Conservation (phyloP, 1,140 invertebrate genomes). For the Panulirus ornatus region DNA sequence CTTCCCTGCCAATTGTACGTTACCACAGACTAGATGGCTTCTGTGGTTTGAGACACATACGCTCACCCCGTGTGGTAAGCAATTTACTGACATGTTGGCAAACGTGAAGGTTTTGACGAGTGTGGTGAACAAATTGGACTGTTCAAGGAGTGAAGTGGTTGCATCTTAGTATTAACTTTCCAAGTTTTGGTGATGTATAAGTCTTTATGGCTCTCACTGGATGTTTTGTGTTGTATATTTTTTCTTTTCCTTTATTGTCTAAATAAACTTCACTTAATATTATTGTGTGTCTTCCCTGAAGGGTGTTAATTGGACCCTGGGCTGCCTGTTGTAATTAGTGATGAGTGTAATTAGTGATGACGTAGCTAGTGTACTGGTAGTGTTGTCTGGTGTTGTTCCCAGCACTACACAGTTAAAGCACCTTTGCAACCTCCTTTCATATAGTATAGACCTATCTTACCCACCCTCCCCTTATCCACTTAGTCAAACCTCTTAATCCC, state of each 20-base stretch:
- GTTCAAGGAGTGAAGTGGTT: not conserved
- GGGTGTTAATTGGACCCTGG: constrained; percentile 36
- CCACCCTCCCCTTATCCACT: not conserved
- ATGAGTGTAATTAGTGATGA: not conserved
- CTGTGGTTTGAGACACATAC: too few species aligned
- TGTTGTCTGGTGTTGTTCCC: not conserved
- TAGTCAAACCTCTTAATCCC: not conserved
- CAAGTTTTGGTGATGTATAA: not conserved
- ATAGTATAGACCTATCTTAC: not conserved
- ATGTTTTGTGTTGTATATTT: not conserved
- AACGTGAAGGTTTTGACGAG: too few species aligned
- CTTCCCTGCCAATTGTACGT: too few species aligned
- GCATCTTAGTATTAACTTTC: not conserved
- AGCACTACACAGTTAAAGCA: not conserved
- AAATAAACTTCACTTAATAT: not conserved
- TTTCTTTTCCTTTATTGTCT: not conserved
- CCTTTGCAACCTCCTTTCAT: not conserved
- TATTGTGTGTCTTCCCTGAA: constrained; percentile 9
- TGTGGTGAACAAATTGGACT: too few species aligned
- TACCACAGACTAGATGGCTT: too few species aligned
- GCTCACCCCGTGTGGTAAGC: too few species aligned
- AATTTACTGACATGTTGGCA: too few species aligned
- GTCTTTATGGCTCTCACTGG: not conserved
- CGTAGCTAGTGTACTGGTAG: not conserved
- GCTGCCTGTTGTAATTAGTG: constrained; percentile 24